Conservation (phyloP, 2,797 vertebrate genomes). For the Florisuga fusca region DNA sequence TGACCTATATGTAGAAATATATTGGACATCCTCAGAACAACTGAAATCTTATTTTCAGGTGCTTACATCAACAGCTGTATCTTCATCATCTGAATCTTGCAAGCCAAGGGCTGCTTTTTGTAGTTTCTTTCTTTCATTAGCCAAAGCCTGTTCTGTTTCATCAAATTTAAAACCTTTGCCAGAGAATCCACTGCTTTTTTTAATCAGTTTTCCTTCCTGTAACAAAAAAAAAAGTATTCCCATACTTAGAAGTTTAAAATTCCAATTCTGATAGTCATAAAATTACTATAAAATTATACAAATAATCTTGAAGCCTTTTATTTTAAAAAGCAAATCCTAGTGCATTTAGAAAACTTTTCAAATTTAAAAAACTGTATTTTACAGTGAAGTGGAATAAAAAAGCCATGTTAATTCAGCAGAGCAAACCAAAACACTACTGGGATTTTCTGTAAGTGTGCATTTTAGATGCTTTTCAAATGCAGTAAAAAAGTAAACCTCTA, state of each 20-base stretch:
- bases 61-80: constrained; percentile 94
- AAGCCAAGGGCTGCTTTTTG: constrained; percentile 97
- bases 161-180: constrained; percentile 99
- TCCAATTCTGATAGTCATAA: background rate
- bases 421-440: background rate
- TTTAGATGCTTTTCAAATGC: background rate
- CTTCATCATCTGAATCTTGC: constrained; percentile 98
- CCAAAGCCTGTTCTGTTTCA: constrained; percentile 96
- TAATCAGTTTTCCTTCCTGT: constrained; percentile 95
- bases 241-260: background rate
- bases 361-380: background rate
- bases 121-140: constrained; percentile 97
- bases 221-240: constrained; percentile 13
- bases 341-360: background rate
- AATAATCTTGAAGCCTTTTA: background rate
- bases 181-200: constrained; percentile 98
- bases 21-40: background rate
- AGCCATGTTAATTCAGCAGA: background rate
- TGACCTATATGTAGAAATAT: too few relatives aligned
- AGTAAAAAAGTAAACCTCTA: background rate
- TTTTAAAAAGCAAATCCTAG: background rate
- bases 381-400: background rate
- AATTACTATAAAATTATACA: background rate
- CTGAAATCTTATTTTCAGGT: background rate
- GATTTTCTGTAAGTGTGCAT: background rate